phyloP scores from a whole-genome alignment of 2,797 vertebrate species.

The Tachyglossus aculeatus region DNA sequence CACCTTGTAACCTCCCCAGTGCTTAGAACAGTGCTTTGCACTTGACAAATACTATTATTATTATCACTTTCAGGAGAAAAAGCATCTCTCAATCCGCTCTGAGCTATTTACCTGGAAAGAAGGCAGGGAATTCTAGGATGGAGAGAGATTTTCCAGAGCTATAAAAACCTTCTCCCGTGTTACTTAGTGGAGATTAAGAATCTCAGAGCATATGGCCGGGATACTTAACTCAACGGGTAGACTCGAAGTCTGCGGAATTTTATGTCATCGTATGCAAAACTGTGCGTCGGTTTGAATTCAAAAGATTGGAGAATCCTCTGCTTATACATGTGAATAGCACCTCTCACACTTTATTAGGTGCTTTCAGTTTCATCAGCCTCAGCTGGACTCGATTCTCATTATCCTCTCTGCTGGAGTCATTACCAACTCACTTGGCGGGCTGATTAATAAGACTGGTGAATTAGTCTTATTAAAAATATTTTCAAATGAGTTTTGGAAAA shows the following conservation, averaged over 20 bases:
- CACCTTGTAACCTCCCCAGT: no score
- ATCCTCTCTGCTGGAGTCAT: not conserved
- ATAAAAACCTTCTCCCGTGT: not conserved
- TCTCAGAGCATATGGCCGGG: not conserved
- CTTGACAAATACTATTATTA: no score
- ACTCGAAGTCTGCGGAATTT: not conserved
- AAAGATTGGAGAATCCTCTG: not conserved
- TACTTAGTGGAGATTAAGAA: not conserved
- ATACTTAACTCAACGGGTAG: not conserved
- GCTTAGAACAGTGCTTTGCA: no score
- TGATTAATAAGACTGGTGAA: not conserved
- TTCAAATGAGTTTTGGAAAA: not conserved
- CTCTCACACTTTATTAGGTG: not conserved
- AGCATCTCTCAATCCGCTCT: no score
- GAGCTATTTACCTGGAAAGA: no score
- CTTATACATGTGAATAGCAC: not conserved
- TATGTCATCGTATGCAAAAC: not conserved
- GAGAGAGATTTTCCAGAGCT: not conserved
- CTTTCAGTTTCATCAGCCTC: not conserved
- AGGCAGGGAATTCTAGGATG: slow-evolving; percentile 15
- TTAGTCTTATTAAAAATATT: not conserved
- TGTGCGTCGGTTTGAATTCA: not conserved
- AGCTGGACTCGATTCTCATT: not conserved
- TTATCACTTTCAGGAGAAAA: no score
- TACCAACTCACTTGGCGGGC: not conserved